phyloP scores from a whole-genome alignment of 2,113 vertebrate species.

The Pygoscelis adeliae region DNA sequence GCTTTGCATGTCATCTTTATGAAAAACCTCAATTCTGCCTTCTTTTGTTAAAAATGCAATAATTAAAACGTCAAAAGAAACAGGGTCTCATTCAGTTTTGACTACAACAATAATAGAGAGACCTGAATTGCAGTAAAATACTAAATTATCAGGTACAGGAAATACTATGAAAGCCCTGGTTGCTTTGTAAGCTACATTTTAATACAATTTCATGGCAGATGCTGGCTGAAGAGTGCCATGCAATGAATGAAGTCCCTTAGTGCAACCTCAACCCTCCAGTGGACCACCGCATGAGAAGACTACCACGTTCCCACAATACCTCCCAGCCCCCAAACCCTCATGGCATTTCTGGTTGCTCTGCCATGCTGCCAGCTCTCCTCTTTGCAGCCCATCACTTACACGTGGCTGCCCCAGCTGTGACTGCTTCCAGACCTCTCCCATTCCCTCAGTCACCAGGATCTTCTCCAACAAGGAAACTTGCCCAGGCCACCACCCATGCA shows the following conservation, averaged over 20 bases:
- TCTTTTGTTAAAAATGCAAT: not conserved
- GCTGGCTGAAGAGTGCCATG: not conserved
- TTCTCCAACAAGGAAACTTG: not conserved
- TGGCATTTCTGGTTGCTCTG: not conserved
- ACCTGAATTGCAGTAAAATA: not conserved
- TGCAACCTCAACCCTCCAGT: not conserved
- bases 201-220: not conserved
- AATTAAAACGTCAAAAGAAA: not conserved
- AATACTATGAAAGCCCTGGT: not conserved
- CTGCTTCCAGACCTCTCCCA: not conserved
- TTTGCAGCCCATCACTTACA: not conserved
- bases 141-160: not conserved
- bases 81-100: not conserved
- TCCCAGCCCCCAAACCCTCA: too few species aligned
- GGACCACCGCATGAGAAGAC: not conserved
- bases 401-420: rapidly evolving
- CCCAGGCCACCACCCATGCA: not conserved
- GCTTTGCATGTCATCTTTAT: not conserved
- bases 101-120: not conserved
- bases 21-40: not conserved
- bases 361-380: not conserved
- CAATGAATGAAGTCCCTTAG: not conserved
- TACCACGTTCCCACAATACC: not conserved
- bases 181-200: not conserved
- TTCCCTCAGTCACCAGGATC: not conserved